A percentile compares a stretch with the other conserved stretches of the same genome.
phyloP scores from a whole-genome alignment of 2,113 vertebrate species.

The Leiothrix lutea region DNA sequence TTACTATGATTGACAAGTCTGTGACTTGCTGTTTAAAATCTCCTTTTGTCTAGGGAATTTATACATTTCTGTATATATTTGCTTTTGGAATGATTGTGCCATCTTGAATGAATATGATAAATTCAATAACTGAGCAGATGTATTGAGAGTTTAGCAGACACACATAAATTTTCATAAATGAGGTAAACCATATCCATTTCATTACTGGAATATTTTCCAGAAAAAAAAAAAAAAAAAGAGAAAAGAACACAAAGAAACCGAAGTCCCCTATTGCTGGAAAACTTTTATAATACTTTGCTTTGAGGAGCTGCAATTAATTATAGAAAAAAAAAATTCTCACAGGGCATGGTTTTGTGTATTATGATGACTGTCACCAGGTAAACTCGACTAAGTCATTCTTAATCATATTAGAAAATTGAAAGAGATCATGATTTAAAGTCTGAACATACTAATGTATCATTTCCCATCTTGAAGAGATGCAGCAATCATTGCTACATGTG shows the following conservation, averaged over 20 bases:
- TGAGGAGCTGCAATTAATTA: slow-evolving; percentile 1
- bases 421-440: background rate
- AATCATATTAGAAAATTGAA: background rate
- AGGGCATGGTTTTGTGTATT: background rate
- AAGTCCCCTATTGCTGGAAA: background rate
- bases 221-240: background rate
- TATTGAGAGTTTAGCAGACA: slow-evolving; percentile 52
- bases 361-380: background rate
- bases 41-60: background rate
- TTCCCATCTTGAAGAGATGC: background rate
- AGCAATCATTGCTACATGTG: background rate
- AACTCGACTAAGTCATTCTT: background rate
- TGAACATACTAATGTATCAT: background rate
- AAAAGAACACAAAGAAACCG: background rate
- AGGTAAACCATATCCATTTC: slow-evolving; percentile 37
- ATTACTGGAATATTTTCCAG: background rate
- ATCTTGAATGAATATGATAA: slow-evolving; percentile 52
- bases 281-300: background rate
- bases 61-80: background rate
- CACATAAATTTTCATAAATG: slow-evolving; percentile 34
- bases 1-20: background rate
- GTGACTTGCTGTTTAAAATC: background rate
- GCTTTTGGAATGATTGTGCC: slow-evolving; percentile 2
- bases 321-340: background rate
- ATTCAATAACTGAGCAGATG: slow-evolving; percentile 57